A percentile compares a stretch with the other conserved stretches of the same genome.
These are phyloP conservation scores for Meghimatium bilineatum DNA, from an alignment of 2,888 invertebrate genomes.

Conservation along the genomic window DNA sequence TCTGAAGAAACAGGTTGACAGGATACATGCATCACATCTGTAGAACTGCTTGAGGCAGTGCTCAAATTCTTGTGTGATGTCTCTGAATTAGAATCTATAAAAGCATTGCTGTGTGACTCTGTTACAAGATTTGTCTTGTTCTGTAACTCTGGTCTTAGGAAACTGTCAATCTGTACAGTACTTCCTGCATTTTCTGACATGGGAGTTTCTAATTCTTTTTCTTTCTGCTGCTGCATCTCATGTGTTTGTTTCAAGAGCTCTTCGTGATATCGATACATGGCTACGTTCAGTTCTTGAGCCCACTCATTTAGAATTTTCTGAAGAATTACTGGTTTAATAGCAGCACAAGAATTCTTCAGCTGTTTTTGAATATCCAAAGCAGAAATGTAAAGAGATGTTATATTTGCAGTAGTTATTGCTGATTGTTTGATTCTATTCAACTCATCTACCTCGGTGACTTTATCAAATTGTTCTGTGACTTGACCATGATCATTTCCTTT, in stretches of 20 bases:
- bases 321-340: constrained; percentile 52
- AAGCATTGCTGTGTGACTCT: not conserved
- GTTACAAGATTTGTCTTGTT: not conserved
- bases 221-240: not conserved
- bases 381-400: constrained; percentile 9
- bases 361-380: constrained; percentile 33
- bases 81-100: not conserved
- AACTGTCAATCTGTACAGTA: not conserved
- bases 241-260: constrained; percentile 28
- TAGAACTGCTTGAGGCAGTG: not conserved
- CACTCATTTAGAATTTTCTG: constrained; percentile 57
- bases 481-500: not conserved
- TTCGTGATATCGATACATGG: constrained; percentile 55
- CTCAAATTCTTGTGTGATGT: not conserved
- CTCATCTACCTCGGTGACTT: not conserved
- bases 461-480: not conserved
- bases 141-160: not conserved
- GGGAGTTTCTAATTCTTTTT: not conserved
- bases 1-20: constrained; percentile 4
- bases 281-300: constrained; percentile 59
- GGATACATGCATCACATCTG: too few relatives aligned
- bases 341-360: constrained; percentile 49
- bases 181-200: not conserved
- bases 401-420: not conserved
- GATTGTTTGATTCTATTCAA: not conserved